Conservation (phyloP, 2,888 invertebrate genomes). For the Drosophila phalerata region DNA sequence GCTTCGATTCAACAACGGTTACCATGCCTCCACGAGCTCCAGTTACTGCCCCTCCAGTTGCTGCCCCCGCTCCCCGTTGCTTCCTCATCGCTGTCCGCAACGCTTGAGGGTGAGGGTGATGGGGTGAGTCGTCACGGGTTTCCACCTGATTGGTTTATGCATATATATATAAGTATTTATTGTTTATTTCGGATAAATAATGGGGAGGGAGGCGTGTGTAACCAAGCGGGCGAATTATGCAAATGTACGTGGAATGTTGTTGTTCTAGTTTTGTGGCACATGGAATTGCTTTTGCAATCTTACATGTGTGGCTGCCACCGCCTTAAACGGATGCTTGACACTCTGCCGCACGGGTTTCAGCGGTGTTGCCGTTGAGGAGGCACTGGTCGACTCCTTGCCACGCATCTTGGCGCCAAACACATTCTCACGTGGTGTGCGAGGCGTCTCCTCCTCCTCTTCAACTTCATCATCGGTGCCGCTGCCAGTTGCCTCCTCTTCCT, state of each 20-base stretch:
- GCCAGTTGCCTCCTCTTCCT: slow-evolving; percentile 59
- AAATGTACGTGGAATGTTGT: slow-evolving; percentile 29
- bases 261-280: slow-evolving; percentile 76
- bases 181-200: slow-evolving; percentile 73
- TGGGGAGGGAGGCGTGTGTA: slow-evolving; percentile 37
- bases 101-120: background rate
- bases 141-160: slow-evolving; percentile 62
- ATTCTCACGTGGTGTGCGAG: slow-evolving; percentile 52
- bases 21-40: slow-evolving; percentile 47
- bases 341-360: slow-evolving; percentile 61
- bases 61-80: slow-evolving; percentile 28
- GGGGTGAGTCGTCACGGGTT: slow-evolving; percentile 7
- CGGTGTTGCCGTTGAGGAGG: slow-evolving; percentile 10
- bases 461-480: slow-evolving; percentile 71
- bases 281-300: slow-evolving; percentile 83
- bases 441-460: slow-evolving; percentile 33
- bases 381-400: slow-evolving; percentile 48
- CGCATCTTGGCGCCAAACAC: slow-evolving; percentile 68
- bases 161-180: slow-evolving; percentile 40
- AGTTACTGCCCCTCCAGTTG: slow-evolving; percentile 50
- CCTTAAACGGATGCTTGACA: slow-evolving; percentile 80
- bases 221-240: slow-evolving; percentile 37
- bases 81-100: slow-evolving; percentile 40
- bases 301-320: slow-evolving; percentile 81
- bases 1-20: slow-evolving; percentile 83